Evolutionary conservation across 2,113 vertebrate genomes (phyloP).

Genomic region (Callorhinus ursinus): DNA sequence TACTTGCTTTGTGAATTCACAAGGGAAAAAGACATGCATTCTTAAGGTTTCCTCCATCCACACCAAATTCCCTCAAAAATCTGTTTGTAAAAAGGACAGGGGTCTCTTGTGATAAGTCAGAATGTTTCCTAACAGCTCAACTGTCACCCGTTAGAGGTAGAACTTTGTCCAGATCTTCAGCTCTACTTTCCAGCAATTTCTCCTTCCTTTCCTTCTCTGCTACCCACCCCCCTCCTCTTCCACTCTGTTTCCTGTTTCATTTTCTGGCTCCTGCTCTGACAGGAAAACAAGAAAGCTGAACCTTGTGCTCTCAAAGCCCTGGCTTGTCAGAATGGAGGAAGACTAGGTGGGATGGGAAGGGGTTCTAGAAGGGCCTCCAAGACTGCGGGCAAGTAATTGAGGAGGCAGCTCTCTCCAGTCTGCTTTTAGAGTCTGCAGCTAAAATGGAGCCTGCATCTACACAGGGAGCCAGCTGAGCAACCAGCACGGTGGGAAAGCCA

Average conservation of each 20-base stretch:
- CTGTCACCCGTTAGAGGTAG: background rate
- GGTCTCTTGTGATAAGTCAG: slow-evolving; percentile 25
- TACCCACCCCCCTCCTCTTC: slow-evolving; percentile 67
- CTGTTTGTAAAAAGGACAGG: slow-evolving; percentile 50
- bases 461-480: slow-evolving; percentile 4
- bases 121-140: slow-evolving; percentile 41
- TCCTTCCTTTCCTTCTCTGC: slow-evolving; percentile 61
- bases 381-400: slow-evolving; percentile 26
- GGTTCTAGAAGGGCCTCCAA: background rate
- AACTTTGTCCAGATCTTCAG: slow-evolving; percentile 49
- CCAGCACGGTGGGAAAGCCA: slow-evolving; percentile 14
- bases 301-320: slow-evolving; percentile 34
- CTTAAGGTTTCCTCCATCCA: background rate
- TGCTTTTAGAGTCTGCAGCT: slow-evolving; percentile 55
- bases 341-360: slow-evolving; percentile 12
- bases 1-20: slow-evolving; percentile 58
- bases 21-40: background rate
- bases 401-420: background rate
- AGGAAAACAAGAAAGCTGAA: slow-evolving; percentile 70
- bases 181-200: slow-evolving; percentile 68
- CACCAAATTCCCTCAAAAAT: slow-evolving; percentile 25
- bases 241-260: slow-evolving; percentile 77
- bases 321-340: slow-evolving; percentile 41
- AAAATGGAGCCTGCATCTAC: slow-evolving; percentile 67
- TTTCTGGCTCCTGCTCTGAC: slow-evolving; percentile 68